Evolutionary conservation across 2,888 invertebrate species (phyloP), one percentile per base, ranked within the genome.

Genomic region (Athripsodes cinereus): DNA sequence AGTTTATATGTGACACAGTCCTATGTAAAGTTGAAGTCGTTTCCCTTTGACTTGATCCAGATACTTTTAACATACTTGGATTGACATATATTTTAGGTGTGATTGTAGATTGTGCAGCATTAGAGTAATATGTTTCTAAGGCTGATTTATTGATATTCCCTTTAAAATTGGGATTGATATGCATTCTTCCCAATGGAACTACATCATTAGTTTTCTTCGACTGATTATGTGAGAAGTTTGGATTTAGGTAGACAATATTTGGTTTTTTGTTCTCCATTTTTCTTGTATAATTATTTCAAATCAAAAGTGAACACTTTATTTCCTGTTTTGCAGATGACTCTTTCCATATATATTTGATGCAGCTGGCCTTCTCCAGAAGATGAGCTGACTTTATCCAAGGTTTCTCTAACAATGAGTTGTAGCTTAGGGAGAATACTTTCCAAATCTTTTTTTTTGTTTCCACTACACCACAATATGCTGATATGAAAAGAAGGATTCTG

Each of bases 401-500:
- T 66, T 40, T 73, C 66, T 11, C 69, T 62, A 53, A 81, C 68
- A 51, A 69, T 69, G 10, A 69, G 62, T 68, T 81, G 81, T n/a
- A 88, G 69, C 34, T 73, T 66, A 0, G 79, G 72, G 59, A 85
- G 67, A 61, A 79, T 68, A 26, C 68, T 63, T 53, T 70, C 72
- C 11, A 88, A 67, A 60, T 77, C 68, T 20, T 73, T 67, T 65
- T 79, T 78, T 64, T 81, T 74, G 71, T 92, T 82, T 1, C 90
- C 91, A 55, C 85, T 74, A 60, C 84, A 81, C 92, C 93, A 95
- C 11, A 87, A 76, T 64, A 94, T 76, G 69, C 94, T 94, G 67
- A 90, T 81, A 69, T 95, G 95, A 74, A 89, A 91, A 1, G 89
- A 89, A 19, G 90, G 87, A 69, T 89, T 80, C 92, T 92, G 71